Evolutionary conservation across 2,888 invertebrate genomes (phyloP).

Genomic region (Eupithecia dodoneata): DNA sequence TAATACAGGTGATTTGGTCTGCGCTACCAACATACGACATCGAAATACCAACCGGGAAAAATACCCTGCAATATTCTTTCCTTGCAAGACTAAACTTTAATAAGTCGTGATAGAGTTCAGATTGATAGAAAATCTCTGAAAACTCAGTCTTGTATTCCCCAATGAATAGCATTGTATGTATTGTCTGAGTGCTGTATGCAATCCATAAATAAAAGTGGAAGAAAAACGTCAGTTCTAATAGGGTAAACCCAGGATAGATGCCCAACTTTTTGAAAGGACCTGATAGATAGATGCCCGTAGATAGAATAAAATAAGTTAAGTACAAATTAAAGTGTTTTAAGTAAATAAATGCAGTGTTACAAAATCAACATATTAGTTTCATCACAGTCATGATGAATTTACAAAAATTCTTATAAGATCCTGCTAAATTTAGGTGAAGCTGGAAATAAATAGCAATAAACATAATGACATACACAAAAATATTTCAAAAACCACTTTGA

Average conservation of each 20-base stretch:
- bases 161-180: background rate
- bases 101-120: background rate
- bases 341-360: no score
- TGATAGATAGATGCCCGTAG: no score
- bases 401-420: no score
- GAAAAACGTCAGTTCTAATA: conserved; percentile 1
- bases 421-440: no score
- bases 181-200: background rate
- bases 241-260: no score
- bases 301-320: no score
- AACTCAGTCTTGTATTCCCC: background rate
- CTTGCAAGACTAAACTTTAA: background rate
- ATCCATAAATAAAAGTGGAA: background rate
- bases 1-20: background rate
- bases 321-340: no score
- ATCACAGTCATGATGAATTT: no score
- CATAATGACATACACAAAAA: background rate
- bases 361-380: no score
- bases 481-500: no score
- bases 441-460: no score
- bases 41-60: background rate
- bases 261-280: no score
- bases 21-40: background rate
- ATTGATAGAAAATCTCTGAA: background rate
- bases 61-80: background rate